These are phyloP conservation scores for Leucoraja erinaceus DNA, from an alignment of 2,113 vertebrate species.

Conservation along the genomic window DNA sequence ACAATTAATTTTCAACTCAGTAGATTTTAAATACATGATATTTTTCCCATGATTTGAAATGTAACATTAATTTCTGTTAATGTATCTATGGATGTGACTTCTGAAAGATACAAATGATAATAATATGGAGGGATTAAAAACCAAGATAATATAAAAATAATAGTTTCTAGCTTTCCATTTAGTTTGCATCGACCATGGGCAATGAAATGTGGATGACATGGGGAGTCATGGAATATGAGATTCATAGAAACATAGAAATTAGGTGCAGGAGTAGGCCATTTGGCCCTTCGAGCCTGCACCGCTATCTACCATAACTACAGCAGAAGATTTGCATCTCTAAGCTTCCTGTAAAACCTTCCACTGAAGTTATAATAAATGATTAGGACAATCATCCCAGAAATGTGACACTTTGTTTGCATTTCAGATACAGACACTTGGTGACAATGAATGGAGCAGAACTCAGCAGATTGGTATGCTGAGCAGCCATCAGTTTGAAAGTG, in stretches of 20 bases:
- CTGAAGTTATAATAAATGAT: background rate
- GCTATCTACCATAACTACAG: background rate
- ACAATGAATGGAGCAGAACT: constrained; percentile 87
- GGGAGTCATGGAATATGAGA: background rate
- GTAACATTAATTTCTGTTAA: background rate
- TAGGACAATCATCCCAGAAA: background rate
- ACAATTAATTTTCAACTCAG: background rate
- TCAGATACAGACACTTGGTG: constrained; percentile 89
- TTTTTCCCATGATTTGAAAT: background rate
- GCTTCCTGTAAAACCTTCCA: background rate
- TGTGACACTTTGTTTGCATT: constrained; percentile 16
- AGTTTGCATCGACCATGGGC: background rate
- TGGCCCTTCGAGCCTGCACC: no score
- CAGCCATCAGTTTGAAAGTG: constrained; percentile 88
- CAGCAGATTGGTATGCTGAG: constrained; percentile 83
- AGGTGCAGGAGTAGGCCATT: no score
- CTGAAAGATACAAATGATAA: background rate
- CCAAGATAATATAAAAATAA: background rate
- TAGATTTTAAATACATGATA: background rate
- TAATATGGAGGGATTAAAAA: background rate
- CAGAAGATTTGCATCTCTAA: background rate
- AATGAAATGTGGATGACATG: background rate
- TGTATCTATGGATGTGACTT: background rate
- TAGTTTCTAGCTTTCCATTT: background rate
- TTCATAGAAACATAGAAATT: no score